Evolutionary conservation across 2,113 vertebrate species (phyloP).

Genomic region (Anguilla rostrata): DNA sequence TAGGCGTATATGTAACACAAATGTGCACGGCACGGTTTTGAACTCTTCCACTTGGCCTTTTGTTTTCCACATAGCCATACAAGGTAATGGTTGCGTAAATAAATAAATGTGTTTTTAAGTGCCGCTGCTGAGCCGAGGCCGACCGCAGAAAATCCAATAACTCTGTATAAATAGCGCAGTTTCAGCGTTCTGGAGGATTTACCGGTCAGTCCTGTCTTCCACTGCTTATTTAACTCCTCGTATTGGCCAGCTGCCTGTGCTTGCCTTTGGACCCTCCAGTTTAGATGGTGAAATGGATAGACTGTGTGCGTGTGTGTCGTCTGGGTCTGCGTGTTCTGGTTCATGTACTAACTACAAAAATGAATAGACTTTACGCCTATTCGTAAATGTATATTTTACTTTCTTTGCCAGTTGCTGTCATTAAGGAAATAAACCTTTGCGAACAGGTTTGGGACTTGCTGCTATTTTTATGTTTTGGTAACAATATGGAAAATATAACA

Average conservation of each 20-base stretch:
- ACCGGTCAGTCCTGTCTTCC: neutral
- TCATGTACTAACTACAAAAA: neutral
- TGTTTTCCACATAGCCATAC: neutral
- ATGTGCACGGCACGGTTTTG: neutral
- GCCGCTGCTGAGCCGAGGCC: neutral
- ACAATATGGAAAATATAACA: no score
- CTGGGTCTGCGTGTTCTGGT: neutral
- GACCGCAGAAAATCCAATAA: neutral
- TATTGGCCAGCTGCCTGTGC: neutral
- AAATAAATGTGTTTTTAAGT: neutral
- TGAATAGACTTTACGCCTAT: neutral
- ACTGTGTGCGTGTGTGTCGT: neutral
- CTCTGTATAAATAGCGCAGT: neutral
- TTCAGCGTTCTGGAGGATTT: neutral
- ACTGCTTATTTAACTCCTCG: neutral
- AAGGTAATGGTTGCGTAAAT: neutral
- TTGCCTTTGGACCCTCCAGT: neutral
- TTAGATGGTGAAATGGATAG: neutral
- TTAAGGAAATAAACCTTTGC: no score
- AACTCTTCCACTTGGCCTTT: neutral
- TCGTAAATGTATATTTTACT: neutral
- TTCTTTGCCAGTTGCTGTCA: no score
- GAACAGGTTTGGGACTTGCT: no score
- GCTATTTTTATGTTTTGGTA: no score
- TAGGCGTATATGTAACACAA: neutral